These are phyloP conservation scores for Hydrochoerus hydrochaeris DNA, from an alignment of 2,113 vertebrate species.

Conservation along the genomic window DNA sequence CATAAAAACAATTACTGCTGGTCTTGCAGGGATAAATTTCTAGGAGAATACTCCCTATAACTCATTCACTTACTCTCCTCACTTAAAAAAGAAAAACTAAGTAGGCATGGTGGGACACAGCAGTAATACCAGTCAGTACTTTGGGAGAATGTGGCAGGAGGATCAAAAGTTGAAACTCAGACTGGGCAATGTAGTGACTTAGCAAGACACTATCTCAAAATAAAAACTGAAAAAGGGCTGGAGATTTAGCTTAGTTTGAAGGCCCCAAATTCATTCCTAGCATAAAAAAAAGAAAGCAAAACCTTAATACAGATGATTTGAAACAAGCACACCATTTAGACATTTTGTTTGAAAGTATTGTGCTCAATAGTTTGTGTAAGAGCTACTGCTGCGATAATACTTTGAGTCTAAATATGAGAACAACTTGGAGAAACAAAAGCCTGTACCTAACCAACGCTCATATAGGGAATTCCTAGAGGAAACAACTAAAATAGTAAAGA, in stretches of 20 bases:
- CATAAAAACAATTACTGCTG: not conserved
- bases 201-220: not conserved
- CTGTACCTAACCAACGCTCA: not conserved
- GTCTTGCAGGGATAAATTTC: not conserved
- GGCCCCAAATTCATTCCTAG: not conserved
- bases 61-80: accelerated
- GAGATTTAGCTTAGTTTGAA: not conserved
- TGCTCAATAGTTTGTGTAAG: not conserved
- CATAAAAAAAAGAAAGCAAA: not conserved
- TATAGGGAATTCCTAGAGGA: not conserved
- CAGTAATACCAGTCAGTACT: not conserved
- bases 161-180: not conserved
- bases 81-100: not conserved
- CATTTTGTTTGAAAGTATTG: not conserved
- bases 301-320: not conserved
- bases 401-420: not conserved
- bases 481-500: not conserved
- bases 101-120: not conserved
- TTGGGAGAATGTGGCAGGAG: not conserved
- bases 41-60: not conserved
- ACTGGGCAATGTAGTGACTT: not conserved
- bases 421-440: not conserved
- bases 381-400: not conserved
- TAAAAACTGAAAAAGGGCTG: not conserved
- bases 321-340: not conserved